phyloP scores from a whole-genome alignment of 2,113 vertebrate genomes.

The Cisticola juncidis region DNA sequence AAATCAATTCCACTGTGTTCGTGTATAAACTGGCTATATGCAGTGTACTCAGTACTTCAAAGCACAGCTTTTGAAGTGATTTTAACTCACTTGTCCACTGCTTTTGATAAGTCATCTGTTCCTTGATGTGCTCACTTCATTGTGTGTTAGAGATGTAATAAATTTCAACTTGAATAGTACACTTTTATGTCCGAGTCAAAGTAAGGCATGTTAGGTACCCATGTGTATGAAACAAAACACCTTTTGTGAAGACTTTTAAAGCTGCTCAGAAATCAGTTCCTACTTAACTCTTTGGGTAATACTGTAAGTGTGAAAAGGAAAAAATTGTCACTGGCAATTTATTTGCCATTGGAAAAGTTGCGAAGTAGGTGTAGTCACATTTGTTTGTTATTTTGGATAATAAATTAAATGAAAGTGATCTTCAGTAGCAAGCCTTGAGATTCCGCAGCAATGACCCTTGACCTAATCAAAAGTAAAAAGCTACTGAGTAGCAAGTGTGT shows the following conservation, averaged over 20 bases:
- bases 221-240: background rate
- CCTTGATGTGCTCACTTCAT: background rate
- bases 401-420: background rate
- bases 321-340: background rate
- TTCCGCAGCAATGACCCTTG: background rate
- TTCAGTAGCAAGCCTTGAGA: background rate
- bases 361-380: background rate
- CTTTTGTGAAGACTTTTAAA: background rate
- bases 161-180: background rate
- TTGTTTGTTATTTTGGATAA: background rate
- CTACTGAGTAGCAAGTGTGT: rapidly evolving
- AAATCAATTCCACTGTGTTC: background rate
- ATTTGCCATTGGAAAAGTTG: background rate
- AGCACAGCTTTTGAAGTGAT: background rate
- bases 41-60: background rate
- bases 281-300: background rate
- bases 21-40: background rate
- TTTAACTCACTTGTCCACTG: background rate
- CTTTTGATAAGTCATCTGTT: background rate
- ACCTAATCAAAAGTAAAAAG: background rate
- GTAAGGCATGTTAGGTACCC: background rate
- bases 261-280: background rate
- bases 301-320: background rate
- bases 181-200: background rate
- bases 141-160: background rate